Percentiles rank a stretch among this genome's conserved stretches.
These are phyloP conservation scores for Leguminivora glycinivorella DNA, from an alignment of 1,140 invertebrate genomes.

Conservation along the genomic window DNA sequence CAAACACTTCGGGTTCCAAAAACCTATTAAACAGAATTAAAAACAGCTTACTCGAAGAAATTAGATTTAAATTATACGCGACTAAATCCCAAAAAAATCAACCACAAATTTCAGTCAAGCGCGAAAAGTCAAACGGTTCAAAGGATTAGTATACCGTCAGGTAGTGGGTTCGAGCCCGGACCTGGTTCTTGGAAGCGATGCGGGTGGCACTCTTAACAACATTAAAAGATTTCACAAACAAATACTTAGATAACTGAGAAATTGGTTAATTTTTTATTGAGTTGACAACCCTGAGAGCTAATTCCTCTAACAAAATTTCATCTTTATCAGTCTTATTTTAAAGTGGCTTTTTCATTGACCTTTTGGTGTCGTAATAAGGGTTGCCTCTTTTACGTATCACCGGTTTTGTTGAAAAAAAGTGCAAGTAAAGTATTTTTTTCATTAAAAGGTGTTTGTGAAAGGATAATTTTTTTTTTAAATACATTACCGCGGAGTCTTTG, in stretches of 20 bases:
- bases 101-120: slow-evolving; percentile 11
- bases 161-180: slow-evolving; percentile 30
- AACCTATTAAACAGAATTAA: slow-evolving; percentile 1
- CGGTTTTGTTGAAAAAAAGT: slow-evolving; percentile 1
- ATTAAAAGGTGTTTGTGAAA: slow-evolving; percentile 26
- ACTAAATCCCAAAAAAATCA: slow-evolving; percentile 16
- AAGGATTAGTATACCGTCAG: slow-evolving; percentile 25
- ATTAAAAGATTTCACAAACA: slow-evolving; percentile 48
- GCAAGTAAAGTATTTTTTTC: slow-evolving; percentile 17
- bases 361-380: neutral
- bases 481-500: neutral
- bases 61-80: slow-evolving; percentile 17
- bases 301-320: neutral
- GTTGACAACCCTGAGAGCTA: slow-evolving; percentile 17
- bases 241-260: slow-evolving; percentile 34
- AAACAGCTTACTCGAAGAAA: neutral
- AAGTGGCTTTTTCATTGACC: neutral
- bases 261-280: slow-evolving; percentile 34
- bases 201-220: slow-evolving; percentile 32
- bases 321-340: neutral
- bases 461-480: slow-evolving; percentile 22
- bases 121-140: slow-evolving; percentile 30
- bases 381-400: slow-evolving; percentile 1
- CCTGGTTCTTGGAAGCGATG: slow-evolving; percentile 31
- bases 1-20: neutral